Conservation (phyloP, 1,140 invertebrate genomes). For the Berghia stephanieae region DNA sequence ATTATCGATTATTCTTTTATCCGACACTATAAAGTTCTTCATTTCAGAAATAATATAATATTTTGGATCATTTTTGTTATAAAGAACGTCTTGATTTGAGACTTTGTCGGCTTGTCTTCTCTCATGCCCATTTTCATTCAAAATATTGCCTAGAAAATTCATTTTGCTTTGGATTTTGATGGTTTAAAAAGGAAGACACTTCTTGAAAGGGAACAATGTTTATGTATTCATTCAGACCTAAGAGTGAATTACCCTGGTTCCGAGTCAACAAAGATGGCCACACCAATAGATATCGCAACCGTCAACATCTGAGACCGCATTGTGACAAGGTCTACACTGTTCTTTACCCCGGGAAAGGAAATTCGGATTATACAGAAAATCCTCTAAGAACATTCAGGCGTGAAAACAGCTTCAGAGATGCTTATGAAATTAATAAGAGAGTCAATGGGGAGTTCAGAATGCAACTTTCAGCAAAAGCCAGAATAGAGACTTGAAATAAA, state of each 20-base stretch:
- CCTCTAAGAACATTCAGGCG: slow-evolving; percentile 52
- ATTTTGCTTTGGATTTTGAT: neutral
- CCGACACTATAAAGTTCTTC: no score
- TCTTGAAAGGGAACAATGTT: neutral
- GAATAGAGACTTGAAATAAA: neutral
- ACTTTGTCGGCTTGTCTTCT: no score
- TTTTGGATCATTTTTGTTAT: no score
- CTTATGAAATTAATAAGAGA: slow-evolving; percentile 45
- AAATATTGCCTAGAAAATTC: neutral
- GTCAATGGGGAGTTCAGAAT: slow-evolving; percentile 52
- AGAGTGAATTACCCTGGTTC: slow-evolving; percentile 49
- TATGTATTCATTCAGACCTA: slow-evolving; percentile 42
- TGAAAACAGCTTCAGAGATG: slow-evolving; percentile 48
- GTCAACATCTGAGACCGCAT: slow-evolving; percentile 51
- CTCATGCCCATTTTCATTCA: no score
- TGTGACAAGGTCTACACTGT: slow-evolving; percentile 51
- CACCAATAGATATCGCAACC: slow-evolving; percentile 57
- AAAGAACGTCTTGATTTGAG: no score
- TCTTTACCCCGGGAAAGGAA: slow-evolving; percentile 57
- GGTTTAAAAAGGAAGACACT: neutral
- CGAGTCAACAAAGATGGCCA: slow-evolving; percentile 58
- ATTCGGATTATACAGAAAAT: slow-evolving; percentile 51
- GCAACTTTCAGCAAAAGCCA: slow-evolving; percentile 31
- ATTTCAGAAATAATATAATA: no score
- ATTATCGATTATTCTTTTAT: no score